Evolutionary conservation across 2,888 invertebrate genomes (phyloP), one percentile per base, ranked within the genome.

Genomic region (Aethes cnicana): DNA sequence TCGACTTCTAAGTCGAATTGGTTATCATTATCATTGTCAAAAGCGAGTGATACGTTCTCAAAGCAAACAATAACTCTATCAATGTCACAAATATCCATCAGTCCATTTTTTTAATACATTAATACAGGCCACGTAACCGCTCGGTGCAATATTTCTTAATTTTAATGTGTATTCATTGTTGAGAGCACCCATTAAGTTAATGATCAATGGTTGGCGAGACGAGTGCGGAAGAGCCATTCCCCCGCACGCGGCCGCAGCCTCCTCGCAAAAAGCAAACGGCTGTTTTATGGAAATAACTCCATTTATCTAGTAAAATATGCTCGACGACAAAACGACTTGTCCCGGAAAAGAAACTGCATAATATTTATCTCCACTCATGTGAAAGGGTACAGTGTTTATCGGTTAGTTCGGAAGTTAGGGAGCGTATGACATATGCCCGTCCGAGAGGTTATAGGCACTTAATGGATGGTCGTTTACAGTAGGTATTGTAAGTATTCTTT

Each of bases 251-350:
- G 42, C 44, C 58, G 61, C 59, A 63, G 54, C 64, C 60, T 63
- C 61, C 57, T 63, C 58, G 69, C 63, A 79, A 76, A 81, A 77
- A 79, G 77, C 72, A 76, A 86, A 89, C 75, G 72, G 79, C 82
- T 64, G 69, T 84, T 87, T 86, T 88, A 89, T 89, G 89, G 72
- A 80, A 88, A 89, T 89, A 54, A 48, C 60, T 64, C 70, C 73
- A 79, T 81, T 80, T 75, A 68, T 72, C 72, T 71, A 74, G 73
- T 74, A 79, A 83, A 82, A 78, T 81, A 80, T 81, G 72, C 69
- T 66, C 72, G 64, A 77, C 84, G 87, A 88, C 89, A 88, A 87
- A 89, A 76, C 81, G 74, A 78, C 87, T 88, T 89, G 89, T 89
- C 64, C 84, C 78, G 89, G 89, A 89, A 80, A 71, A 72, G 77